Evolutionary conservation across 2,888 invertebrate species (phyloP), one percentile per base, ranked within the genome.

Genomic region (Acrobasis suavella): DNA sequence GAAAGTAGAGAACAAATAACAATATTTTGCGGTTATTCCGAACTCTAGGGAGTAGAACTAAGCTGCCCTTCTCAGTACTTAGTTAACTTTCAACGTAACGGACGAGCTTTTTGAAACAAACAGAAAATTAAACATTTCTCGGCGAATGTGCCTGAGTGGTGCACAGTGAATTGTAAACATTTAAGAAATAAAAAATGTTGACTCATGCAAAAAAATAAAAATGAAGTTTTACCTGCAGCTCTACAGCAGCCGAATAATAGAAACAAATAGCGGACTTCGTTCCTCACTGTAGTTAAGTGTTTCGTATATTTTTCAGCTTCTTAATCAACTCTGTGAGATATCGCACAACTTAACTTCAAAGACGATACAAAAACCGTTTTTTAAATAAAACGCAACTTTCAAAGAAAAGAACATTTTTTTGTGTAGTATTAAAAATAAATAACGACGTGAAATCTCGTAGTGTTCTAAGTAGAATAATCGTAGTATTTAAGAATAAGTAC

Each of bases 121-220:
- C 72, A 72, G 66, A 73, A 78, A 78, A 77, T 80, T 76, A 77
- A 84, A 83, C 80, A 77, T 69, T 69, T 66, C 67, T 64, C 66
- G 46, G 51, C 39, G 59, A 65, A 62, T 61, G 62, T 39, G 51
- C 52, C 64, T 50, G 60, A 60, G 59, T 62, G n/a, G 64, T 49
- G 62, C 62, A 67, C 62, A 58, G 66, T 65, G 65, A 71, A 65
- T 72, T 71, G 74, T 78, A 75, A n/a, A 73, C 72, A 66, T 74
- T 73, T 72, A 72, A 75, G 65, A 71, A 70, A 72, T 73, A 72
- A 69, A 72, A 74, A 80, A 73, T 70, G 72, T 71, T 70, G 68
- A 67, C 70, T 72, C 68, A 60, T 8, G 60, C 62, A 67, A 72
- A 69, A 22, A 69, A 65, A 66, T 67, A 67, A 65, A 63, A 50